These are phyloP conservation scores for Falco concolor DNA, from an alignment of 2,797 vertebrate genomes.

Conservation along the genomic window DNA sequence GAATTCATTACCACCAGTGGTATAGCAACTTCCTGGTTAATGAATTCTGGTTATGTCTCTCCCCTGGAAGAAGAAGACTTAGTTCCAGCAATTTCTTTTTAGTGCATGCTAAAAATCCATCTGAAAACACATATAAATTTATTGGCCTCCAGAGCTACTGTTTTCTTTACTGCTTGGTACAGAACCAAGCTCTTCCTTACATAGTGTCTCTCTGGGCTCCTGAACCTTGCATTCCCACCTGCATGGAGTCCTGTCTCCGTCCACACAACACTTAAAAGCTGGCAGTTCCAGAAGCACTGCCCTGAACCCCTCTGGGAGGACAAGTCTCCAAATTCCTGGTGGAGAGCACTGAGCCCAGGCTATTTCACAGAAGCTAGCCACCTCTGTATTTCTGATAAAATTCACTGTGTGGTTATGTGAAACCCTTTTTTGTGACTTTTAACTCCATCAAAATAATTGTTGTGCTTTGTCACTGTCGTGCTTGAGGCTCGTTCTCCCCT, in stretches of 20 bases:
- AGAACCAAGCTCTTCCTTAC: not conserved
- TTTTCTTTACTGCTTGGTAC: not conserved
- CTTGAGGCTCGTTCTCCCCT: not conserved
- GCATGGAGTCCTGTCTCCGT: accelerated
- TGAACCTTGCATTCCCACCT: not conserved
- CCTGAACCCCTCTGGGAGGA: not conserved
- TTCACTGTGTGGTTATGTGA: not conserved
- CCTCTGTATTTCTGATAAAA: not conserved
- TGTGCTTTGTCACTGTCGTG: not conserved
- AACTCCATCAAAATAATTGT: not conserved
- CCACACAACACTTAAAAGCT: too few species aligned
- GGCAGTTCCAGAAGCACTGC: not conserved
- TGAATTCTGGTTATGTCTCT: not conserved
- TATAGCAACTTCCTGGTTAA: not conserved
- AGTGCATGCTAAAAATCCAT: not conserved
- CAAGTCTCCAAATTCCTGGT: not conserved
- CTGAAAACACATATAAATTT: not conserved
- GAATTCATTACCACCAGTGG: not conserved
- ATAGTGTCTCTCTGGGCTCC: not conserved
- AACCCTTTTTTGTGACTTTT: not conserved
- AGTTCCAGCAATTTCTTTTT: not conserved
- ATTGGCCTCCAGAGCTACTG: not conserved
- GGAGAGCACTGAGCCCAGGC: not conserved
- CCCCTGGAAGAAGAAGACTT: not conserved
- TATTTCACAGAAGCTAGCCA: not conserved